phyloP scores from a whole-genome alignment of 2,888 invertebrate species.

The Cheilosia pagana region DNA sequence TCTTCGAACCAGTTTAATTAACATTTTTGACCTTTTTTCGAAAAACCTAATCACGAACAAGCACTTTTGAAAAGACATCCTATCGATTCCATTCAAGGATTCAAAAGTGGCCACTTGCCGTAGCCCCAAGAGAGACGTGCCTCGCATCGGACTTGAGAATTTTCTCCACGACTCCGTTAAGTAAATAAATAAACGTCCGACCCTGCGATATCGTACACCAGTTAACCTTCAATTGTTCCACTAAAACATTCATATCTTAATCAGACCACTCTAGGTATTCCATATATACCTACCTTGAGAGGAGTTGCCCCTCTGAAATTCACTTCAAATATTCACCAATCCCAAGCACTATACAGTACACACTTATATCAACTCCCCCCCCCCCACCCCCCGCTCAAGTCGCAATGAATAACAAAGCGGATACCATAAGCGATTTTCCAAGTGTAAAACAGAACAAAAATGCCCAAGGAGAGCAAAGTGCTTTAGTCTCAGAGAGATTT shows the following conservation, averaged over 20 bases:
- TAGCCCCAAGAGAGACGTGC: no score
- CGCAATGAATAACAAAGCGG: slow-evolving; percentile 52
- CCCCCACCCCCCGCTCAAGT: neutral
- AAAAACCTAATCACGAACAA: no score
- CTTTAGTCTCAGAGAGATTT: slow-evolving; percentile 62
- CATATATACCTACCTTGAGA: neutral
- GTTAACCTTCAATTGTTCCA: neutral
- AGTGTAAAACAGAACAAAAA: slow-evolving; percentile 26
- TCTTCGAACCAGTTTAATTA: no score
- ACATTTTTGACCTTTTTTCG: no score
- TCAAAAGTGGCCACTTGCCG: no score
- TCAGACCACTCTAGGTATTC: slow-evolving; percentile 22
- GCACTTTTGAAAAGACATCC: no score
- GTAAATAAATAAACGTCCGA: neutral
- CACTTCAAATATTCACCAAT: slow-evolving; percentile 50
- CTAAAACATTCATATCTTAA: slow-evolving; percentile 37
- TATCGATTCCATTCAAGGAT: no score
- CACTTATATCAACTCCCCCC: neutral
- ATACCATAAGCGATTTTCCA: slow-evolving; percentile 45
- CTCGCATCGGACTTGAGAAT: no score
- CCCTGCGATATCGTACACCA: neutral
- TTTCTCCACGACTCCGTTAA: neutral
- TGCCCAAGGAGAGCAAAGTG: slow-evolving; percentile 55
- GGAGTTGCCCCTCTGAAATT: slow-evolving; percentile 34
- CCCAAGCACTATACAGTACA: neutral